A percentile compares a stretch with the other conserved stretches of the same genome.
Conservation (phyloP, 2,113 vertebrate species). For the Rhipidura dahli region DNA sequence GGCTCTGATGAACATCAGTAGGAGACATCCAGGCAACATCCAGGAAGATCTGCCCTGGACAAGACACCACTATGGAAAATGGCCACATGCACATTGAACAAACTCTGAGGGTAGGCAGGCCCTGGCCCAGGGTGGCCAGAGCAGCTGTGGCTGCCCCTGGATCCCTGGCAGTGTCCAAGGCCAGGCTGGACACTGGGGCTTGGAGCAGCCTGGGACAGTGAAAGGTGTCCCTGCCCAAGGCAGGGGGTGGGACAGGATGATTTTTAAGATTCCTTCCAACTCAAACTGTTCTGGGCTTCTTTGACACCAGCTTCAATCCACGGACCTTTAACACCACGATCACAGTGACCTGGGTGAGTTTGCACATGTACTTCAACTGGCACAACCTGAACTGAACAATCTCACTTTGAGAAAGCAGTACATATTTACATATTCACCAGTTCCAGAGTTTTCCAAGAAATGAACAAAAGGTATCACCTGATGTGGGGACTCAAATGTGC, state of each 20-base stretch:
- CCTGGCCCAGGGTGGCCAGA: accelerated
- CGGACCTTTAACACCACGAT: accelerated
- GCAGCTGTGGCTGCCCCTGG: background rate
- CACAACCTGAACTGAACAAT: background rate
- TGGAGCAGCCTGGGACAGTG: accelerated
- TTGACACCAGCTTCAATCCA: background rate
- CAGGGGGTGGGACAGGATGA: background rate
- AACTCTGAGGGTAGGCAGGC: background rate
- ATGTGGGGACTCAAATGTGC: background rate
- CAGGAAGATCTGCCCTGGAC: background rate
- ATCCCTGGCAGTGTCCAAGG: background rate
- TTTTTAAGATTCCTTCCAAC: background rate
- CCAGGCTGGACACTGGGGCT: accelerated
- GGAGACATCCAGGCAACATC: background rate
- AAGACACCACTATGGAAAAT: background rate
- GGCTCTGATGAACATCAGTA: background rate
- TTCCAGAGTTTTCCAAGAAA: background rate
- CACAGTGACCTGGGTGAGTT: background rate
- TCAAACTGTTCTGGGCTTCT: background rate
- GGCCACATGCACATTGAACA: background rate
- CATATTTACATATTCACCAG: background rate
- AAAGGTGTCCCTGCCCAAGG: background rate
- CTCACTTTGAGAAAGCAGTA: background rate
- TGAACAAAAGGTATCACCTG: background rate
- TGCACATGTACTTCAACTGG: background rate